These are phyloP conservation scores for Meloe dianella DNA, from an alignment of 2,888 invertebrate species.

Conservation along the genomic window DNA sequence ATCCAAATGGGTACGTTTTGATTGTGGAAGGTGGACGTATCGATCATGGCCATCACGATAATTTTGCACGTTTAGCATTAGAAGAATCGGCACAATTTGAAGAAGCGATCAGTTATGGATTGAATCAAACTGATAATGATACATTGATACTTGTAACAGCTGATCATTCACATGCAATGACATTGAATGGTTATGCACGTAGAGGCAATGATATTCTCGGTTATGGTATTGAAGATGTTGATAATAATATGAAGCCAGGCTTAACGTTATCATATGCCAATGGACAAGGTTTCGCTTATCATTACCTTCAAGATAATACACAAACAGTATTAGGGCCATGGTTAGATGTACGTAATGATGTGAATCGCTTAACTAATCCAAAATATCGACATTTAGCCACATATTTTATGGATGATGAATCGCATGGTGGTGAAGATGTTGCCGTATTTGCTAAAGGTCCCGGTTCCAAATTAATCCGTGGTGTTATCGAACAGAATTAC, in stretches of 20 bases:
- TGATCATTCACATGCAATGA: constrained; percentile 77
- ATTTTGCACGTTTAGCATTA: constrained; percentile 73
- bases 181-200: constrained; percentile 75
- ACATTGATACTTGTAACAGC: constrained; percentile 82
- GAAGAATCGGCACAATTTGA: constrained; percentile 78
- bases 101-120: constrained; percentile 71
- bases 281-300: constrained; percentile 66
- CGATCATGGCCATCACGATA: constrained; percentile 82
- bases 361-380: constrained; percentile 52
- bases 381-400: constrained; percentile 63
- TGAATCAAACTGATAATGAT: constrained; percentile 66
- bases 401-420: constrained; percentile 62
- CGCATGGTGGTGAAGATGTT: constrained; percentile 75
- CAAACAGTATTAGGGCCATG: constrained; percentile 52
- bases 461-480: constrained; percentile 81
- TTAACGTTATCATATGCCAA: constrained; percentile 70
- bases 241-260: constrained; percentile 53
- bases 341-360: constrained; percentile 51
- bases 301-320: constrained; percentile 52
- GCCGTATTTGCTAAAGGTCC: constrained; percentile 70
- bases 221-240: constrained; percentile 28
- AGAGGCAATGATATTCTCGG: constrained; percentile 74
- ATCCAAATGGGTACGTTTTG: constrained; percentile 71
- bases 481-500: constrained; percentile 86
- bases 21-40: constrained; percentile 84